phyloP scores from a whole-genome alignment of 2,888 invertebrate species.

The Metallyticus violacea region DNA sequence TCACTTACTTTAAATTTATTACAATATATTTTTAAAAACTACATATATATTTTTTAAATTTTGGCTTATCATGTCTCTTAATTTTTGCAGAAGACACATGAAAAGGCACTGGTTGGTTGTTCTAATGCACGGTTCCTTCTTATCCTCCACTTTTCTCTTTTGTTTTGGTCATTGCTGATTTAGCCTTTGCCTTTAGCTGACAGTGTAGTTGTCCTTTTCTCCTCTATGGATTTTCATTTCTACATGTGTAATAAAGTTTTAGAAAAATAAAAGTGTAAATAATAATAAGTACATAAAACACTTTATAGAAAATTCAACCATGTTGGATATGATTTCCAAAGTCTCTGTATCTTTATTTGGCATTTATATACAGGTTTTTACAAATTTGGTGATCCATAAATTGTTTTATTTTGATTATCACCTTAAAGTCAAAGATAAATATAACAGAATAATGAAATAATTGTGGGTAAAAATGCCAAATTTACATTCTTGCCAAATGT shows the following conservation, averaged over 20 bases:
- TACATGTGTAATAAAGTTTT: background rate
- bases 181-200: conserved; percentile 8
- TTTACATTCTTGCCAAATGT: background rate
- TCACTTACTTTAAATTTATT: background rate
- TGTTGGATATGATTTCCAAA: background rate
- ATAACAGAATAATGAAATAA: background rate
- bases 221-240: background rate
- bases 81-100: background rate
- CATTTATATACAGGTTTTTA: background rate
- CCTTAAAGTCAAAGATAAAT: background rate
- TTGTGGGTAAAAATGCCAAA: background rate
- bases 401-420: background rate
- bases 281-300: background rate
- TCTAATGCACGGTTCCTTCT: background rate
- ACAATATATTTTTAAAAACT: background rate
- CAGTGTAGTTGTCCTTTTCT: background rate
- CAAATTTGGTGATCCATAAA: too few relatives aligned
- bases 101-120: background rate
- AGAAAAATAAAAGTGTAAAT: background rate
- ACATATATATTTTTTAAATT: background rate
- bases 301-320: background rate
- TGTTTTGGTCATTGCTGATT: background rate
- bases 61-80: background rate
- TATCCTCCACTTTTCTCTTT: background rate
- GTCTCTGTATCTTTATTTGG: background rate